These are phyloP conservation scores for Schrankia costaestrigalis DNA, from an alignment of 2,888 invertebrate species.

Conservation along the genomic window DNA sequence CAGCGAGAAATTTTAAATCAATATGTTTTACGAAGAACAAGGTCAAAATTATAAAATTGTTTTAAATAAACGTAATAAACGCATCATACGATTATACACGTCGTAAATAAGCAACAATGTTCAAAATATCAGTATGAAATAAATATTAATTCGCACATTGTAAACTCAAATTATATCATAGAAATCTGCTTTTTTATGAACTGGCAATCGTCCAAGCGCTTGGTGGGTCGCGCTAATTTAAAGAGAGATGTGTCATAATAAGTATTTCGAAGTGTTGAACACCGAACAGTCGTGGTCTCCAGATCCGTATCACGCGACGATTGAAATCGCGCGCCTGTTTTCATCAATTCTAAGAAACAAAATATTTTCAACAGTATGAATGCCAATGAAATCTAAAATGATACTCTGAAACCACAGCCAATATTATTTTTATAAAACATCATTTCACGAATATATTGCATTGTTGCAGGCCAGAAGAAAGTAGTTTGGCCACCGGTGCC, in stretches of 20 bases:
- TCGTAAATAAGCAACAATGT: constrained; percentile 5
- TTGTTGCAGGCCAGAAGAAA: constrained; percentile 88
- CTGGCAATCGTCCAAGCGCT: constrained; percentile 65
- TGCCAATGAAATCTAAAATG: constrained; percentile 12
- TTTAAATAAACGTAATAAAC: no score
- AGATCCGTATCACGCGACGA: constrained; percentile 43
- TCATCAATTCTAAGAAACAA: constrained; percentile 24
- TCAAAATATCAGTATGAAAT: constrained; percentile 14
- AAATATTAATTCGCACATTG: constrained; percentile 20
- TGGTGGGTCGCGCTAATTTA: constrained; percentile 66
- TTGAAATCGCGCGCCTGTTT: constrained; percentile 41
- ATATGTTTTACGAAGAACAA: no score
- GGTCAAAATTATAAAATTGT: no score
- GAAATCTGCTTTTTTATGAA: constrained; percentile 53
- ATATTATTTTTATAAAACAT: constrained; percentile 4
- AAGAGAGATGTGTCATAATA: constrained; percentile 70
- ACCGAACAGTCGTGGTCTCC: constrained; percentile 45
- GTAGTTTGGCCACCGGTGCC: constrained; percentile 93
- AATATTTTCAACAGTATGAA: constrained; percentile 18
- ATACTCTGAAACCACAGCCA: neutral
- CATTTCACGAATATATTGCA: constrained; percentile 18
- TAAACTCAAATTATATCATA: constrained; percentile 33
- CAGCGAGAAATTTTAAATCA: no score
- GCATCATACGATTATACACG: no score
- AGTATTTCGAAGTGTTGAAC: constrained; percentile 54